Evolutionary conservation across 2,888 invertebrate genomes (phyloP).

Genomic region (Drosophila silvestris): DNA sequence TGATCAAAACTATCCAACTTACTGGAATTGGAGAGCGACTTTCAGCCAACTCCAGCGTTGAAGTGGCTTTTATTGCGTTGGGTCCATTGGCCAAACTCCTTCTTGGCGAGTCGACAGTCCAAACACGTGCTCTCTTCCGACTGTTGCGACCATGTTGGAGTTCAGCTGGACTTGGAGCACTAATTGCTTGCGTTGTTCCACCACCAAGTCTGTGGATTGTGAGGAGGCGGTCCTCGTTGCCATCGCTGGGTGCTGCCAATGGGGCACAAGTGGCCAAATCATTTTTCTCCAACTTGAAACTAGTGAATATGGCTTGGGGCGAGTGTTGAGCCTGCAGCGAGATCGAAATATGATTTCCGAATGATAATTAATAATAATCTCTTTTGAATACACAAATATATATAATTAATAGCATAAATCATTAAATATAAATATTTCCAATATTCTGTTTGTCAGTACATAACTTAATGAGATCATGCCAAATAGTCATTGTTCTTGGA

Average conservation of each 20-base stretch:
- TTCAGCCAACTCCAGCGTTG: slow-evolving; percentile 12
- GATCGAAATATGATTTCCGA: background rate
- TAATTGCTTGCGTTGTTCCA: slow-evolving; percentile 8
- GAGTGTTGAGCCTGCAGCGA: slow-evolving; percentile 87
- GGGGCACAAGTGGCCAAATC: slow-evolving; percentile 31
- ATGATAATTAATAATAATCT: background rate
- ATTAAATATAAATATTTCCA: background rate
- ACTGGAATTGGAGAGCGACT: slow-evolving; percentile 23
- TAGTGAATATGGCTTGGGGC: slow-evolving; percentile 96
- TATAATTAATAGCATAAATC: too few relatives aligned
- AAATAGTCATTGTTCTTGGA: background rate
- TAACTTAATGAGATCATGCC: slow-evolving; percentile 24
- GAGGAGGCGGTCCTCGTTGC: slow-evolving; percentile 15
- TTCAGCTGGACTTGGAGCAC: slow-evolving; percentile 48
- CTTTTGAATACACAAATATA: background rate
- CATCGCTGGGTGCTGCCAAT: slow-evolving; percentile 1
- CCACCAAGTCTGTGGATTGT: slow-evolving; percentile 8
- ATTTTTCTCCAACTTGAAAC: slow-evolving; percentile 94
- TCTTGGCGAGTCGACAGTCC: slow-evolving; percentile 40
- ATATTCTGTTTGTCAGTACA: background rate
- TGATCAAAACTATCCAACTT: slow-evolving; percentile 1
- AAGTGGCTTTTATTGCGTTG: background rate
- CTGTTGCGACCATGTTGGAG: slow-evolving; percentile 66
- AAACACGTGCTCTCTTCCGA: slow-evolving; percentile 50
- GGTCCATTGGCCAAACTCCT: background rate